Evolutionary conservation across 2,113 vertebrate genomes (phyloP).

Genomic region (Oceanodroma tethys): DNA sequence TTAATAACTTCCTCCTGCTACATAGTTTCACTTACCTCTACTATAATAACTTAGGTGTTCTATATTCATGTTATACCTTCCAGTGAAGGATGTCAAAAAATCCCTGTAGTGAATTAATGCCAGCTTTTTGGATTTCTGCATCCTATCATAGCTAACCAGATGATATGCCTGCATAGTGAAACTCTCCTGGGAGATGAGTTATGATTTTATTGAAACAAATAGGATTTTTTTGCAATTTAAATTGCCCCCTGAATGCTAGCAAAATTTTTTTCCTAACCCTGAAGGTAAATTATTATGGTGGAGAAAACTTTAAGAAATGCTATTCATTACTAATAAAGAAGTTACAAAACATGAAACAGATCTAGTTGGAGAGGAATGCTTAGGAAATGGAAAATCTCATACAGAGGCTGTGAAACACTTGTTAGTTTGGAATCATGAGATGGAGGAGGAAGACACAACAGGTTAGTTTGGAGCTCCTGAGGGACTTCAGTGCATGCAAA

Average conservation of each 20-base stretch:
- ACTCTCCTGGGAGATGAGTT: not conserved
- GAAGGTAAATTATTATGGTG: not conserved
- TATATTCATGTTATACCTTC: not conserved
- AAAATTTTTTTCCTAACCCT: not conserved
- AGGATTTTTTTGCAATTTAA: not conserved
- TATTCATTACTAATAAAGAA: not conserved
- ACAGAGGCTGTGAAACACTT: not conserved
- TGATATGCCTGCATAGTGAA: not conserved
- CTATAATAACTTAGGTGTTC: not conserved
- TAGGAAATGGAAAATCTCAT: not conserved
- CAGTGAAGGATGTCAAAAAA: not conserved
- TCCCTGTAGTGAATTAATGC: not conserved
- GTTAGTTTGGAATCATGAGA: not conserved
- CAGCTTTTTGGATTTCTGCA: not conserved
- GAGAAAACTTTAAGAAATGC: not conserved
- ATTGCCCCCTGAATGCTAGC: not conserved
- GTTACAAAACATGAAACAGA: not conserved
- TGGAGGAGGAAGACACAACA: not conserved
- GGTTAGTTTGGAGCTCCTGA: not conserved
- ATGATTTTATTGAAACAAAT: slow-evolving; percentile 4
- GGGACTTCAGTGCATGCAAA: not conserved
- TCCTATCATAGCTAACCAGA: not conserved
- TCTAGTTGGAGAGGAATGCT: not conserved
- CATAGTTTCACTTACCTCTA: not conserved
- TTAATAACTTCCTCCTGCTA: not conserved